Conservation (phyloP, 2,113 vertebrate species). For the Syngnathus floridae region DNA sequence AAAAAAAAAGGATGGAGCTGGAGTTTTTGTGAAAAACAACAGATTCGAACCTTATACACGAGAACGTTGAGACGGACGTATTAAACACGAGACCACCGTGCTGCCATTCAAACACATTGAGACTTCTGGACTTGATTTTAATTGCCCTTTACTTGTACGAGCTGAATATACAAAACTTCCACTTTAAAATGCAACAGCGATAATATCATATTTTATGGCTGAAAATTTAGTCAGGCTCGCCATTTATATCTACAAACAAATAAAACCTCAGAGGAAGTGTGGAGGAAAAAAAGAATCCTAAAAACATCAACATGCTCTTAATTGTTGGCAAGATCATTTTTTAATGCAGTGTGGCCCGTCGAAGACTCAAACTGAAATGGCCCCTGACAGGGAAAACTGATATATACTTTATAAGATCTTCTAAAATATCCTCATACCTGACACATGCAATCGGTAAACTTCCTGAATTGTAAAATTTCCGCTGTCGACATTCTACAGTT, state of each 20-base stretch:
- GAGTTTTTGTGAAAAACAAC: too few species aligned
- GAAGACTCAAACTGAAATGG: background rate
- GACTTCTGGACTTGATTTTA: background rate
- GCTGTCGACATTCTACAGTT: constrained; percentile 17
- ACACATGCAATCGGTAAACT: background rate
- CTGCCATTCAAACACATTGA: too few species aligned
- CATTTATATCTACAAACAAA: background rate
- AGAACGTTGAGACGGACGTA: too few species aligned
- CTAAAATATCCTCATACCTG: background rate
- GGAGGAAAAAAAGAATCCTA: background rate
- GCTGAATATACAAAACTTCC: background rate
- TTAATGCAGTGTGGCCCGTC: background rate
- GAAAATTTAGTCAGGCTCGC: too few species aligned
- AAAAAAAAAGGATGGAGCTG: too few species aligned
- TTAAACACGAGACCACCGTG: too few species aligned
- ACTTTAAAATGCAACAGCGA: background rate
- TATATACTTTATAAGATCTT: background rate
- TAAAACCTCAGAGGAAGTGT: background rate
- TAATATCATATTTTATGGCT: background rate
- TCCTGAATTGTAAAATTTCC: background rate
- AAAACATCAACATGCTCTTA: background rate
- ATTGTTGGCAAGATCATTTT: background rate
- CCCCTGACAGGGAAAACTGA: background rate
- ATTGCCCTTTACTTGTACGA: too few species aligned
- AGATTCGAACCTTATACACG: too few species aligned